A percentile compares a stretch with the other conserved stretches of the same genome.
Evolutionary conservation across 2,113 vertebrate species (phyloP).

Genomic region (Cyanoderma ruficeps): DNA sequence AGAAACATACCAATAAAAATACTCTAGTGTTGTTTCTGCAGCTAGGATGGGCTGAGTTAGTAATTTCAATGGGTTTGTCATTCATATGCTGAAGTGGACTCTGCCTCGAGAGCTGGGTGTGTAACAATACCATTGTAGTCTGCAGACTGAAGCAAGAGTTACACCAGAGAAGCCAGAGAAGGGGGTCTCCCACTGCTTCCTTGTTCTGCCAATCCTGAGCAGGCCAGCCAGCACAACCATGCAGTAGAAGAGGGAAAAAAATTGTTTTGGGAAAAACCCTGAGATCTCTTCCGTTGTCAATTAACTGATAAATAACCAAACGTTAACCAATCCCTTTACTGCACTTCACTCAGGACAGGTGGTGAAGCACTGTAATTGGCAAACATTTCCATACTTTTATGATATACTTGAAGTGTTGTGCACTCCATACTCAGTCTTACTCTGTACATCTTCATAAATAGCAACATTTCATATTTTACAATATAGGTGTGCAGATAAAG

Average conservation of each 20-base stretch:
- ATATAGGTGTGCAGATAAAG: accelerated
- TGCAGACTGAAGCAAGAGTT: background rate
- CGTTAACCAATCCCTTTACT: background rate
- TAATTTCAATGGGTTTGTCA: background rate
- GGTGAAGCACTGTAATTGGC: background rate
- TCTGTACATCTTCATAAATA: background rate
- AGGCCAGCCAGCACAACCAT: background rate
- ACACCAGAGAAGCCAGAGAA: background rate
- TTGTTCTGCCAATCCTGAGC: background rate
- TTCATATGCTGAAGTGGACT: background rate
- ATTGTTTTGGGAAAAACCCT: accelerated
- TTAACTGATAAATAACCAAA: background rate
- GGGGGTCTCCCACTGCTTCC: background rate
- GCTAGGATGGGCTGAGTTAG: background rate
- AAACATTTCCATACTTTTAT: background rate
- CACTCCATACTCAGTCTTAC: background rate
- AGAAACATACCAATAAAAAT: background rate
- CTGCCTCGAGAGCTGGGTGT: background rate
- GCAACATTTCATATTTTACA: background rate
- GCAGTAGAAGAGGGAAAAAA: background rate
- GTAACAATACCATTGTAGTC: too few relatives aligned
- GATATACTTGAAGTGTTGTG: background rate
- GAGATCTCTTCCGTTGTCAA: background rate
- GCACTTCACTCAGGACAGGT: background rate
- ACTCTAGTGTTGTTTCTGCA: background rate